These are phyloP conservation scores for Archips xylosteana DNA, from an alignment of 2,888 invertebrate genomes.

Conservation along the genomic window DNA sequence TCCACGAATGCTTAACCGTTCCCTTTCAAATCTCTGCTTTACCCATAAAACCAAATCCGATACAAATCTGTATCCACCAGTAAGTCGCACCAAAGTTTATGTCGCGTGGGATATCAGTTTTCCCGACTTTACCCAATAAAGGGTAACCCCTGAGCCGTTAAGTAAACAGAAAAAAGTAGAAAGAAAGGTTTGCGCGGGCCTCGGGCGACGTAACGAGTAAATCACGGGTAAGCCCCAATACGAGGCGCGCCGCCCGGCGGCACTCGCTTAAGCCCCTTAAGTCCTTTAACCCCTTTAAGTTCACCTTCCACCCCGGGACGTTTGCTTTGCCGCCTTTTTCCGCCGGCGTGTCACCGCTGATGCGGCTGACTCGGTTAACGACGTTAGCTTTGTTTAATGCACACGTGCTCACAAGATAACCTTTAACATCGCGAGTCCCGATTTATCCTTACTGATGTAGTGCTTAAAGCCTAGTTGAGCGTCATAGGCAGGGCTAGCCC, in stretches of 20 bases:
- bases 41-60: slow-evolving; percentile 52
- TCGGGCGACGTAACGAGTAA: slow-evolving; percentile 77
- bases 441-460: too few relatives aligned
- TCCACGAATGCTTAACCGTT: slow-evolving; percentile 29
- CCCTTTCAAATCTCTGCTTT: slow-evolving; percentile 52
- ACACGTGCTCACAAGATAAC: neutral
- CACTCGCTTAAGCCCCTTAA: slow-evolving; percentile 70
- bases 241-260: slow-evolving; percentile 66
- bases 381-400: slow-evolving; percentile 16
- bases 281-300: slow-evolving; percentile 76
- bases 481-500: too few relatives aligned
- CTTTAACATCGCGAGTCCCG: too few relatives aligned
- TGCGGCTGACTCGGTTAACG: slow-evolving; percentile 28
- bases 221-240: slow-evolving; percentile 81
- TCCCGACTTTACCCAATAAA: slow-evolving; percentile 82
- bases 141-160: slow-evolving; percentile 83
- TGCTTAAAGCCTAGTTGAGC: too few relatives aligned
- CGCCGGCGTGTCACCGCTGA: slow-evolving; percentile 18
- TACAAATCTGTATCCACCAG: slow-evolving; percentile 71
- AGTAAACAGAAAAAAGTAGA: slow-evolving; percentile 83
- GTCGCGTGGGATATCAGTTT: slow-evolving; percentile 77
- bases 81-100: slow-evolving; percentile 76
- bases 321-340: slow-evolving; percentile 30
- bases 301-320: slow-evolving; percentile 47
- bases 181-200: slow-evolving; percentile 66